Evolutionary conservation across 2,888 invertebrate genomes (phyloP).

Genomic region (Parochlus steinenii): DNA sequence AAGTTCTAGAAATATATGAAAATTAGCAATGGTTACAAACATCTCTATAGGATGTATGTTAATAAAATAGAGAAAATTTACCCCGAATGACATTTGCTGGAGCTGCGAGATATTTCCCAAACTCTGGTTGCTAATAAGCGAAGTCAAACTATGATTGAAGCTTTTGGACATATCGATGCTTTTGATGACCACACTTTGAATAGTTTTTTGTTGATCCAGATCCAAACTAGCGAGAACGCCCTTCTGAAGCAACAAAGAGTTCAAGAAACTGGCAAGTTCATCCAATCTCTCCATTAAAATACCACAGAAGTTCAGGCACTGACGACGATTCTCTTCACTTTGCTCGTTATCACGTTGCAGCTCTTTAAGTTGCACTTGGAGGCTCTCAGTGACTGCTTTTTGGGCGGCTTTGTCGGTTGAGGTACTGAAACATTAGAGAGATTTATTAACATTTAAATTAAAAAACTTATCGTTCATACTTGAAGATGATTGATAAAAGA

Average conservation of each 20-base stretch:
- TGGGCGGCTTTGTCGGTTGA: constrained; percentile 4
- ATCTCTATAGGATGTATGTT: no score
- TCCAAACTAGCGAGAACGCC: constrained; percentile 35
- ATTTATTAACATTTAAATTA: no score
- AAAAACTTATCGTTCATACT: constrained; percentile 1
- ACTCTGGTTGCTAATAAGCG: no score
- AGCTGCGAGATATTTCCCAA: no score
- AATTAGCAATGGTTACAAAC: no score
- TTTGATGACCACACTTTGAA: constrained; percentile 37
- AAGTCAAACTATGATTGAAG: constrained; percentile 29
- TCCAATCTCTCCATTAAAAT: constrained; percentile 37
- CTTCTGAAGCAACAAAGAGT: constrained; percentile 38
- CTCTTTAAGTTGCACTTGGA: constrained; percentile 17
- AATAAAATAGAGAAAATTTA: no score
- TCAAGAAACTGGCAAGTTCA: constrained; percentile 42
- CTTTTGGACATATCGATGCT: constrained; percentile 37
- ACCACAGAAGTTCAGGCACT: constrained; percentile 25
- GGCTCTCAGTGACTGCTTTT: constrained; percentile 8
- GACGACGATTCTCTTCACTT: constrained; percentile 24
- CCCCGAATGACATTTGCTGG: no score
- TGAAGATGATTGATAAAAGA: background rate
- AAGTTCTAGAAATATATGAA: no score
- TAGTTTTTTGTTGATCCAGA: constrained; percentile 32
- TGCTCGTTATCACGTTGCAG: constrained; percentile 22
- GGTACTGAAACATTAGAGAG: background rate